Base-by-base conservation (phyloP, 2,113 vertebrate species). In the Pelmatolapia mariae region DNA sequence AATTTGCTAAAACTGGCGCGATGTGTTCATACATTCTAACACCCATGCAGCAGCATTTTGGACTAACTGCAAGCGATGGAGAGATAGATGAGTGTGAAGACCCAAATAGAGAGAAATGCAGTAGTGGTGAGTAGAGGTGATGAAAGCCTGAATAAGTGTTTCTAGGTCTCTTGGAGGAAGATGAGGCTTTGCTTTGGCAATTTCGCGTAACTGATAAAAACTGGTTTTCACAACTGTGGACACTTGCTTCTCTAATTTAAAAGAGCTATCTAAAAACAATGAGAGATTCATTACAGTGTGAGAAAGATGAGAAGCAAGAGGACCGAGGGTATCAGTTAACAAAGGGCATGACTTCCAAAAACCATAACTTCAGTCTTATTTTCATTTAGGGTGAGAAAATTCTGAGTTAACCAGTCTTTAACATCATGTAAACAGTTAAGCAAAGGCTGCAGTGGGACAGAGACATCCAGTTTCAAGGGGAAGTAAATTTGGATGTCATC, bases 271-370 rank as follows among this genome's bases (percentile, higher is more conserved):
- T 56, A 56, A 56, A 56, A 56, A 56, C 53, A 56, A 6, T 1
- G 4, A 0, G 22, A 24, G 53, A 56, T 56, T 26, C 11, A 7
- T 24, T 56, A 13, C 11, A 56, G 53, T 53, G 52, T 56, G 53
- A 56, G 22, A 3, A 56, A 56, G 53, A 56, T 24, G 11, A 56
- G 6, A 56, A 24, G 53, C 22, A 24, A 24, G 11, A 13, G 22
- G 0, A 56, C 22, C 2, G 2, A 26, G 11, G 53, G 22, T 56
- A 26, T 0, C 22, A 1, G 22, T 56, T 13, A 56, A 56, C 11
- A 56, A 24, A 56, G 22, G 22, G 53, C 53, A 13, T 56, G 6
- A 24, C 4, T 56, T 56, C 53, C 53, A 56, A 4, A 13, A 56
- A 26, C 22, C 22, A 5, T 56, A 56, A 56, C 53, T 56, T 56